Conservation (phyloP, 2,113 vertebrate species). For the Abramis brama region DNA sequence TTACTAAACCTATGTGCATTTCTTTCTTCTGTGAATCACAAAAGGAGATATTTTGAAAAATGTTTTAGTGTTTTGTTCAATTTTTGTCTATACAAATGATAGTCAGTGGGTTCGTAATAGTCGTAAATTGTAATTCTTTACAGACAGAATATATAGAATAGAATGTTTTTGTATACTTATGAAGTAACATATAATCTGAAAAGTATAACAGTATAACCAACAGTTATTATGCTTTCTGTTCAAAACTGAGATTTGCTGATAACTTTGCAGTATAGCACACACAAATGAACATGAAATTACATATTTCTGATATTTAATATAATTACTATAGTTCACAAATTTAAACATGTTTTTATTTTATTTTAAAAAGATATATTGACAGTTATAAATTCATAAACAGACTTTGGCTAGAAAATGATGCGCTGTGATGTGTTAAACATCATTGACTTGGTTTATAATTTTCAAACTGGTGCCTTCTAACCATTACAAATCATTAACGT, state of each 20-base stretch:
- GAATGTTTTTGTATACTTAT: neutral
- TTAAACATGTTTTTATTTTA: neutral
- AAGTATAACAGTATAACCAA: neutral
- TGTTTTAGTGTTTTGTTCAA: neutral
- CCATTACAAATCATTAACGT: neutral
- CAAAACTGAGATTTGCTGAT: neutral
- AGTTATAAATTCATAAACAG: neutral
- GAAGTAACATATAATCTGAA: neutral
- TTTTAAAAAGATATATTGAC: neutral
- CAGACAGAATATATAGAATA: neutral
- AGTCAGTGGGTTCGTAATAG: neutral
- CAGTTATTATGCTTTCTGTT: neutral
- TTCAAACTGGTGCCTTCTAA: neutral
- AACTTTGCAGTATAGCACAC: neutral
- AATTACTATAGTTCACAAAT: neutral
- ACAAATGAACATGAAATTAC: neutral
- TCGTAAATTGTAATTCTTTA: neutral
- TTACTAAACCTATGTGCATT: neutral
- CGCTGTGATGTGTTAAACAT: neutral
- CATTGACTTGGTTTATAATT: neutral
- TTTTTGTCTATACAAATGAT: neutral
- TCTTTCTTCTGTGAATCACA: neutral
- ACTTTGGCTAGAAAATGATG: neutral
- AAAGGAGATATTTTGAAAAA: neutral
- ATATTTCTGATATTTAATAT: neutral